Evolutionary conservation across 2,797 vertebrate genomes (phyloP), one percentile per base, ranked within the genome.

Genomic region (Coregonus sp.): DNA sequence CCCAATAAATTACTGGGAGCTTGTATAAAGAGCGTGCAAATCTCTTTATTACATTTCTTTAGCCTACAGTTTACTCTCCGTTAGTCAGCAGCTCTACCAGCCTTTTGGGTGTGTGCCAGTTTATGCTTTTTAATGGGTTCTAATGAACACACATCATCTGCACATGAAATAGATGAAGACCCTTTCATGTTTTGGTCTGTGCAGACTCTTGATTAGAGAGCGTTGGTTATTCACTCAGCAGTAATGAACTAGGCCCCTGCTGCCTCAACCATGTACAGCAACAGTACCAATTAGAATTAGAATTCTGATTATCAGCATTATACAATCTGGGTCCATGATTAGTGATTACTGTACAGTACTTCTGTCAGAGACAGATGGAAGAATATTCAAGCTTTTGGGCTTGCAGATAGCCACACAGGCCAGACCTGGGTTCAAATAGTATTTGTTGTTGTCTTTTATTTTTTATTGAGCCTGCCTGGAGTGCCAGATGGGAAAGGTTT

Each of bases 81-180:
- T 11, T 47, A 47, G 40, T 47, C 9, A 47, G 40, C 11, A 11
- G 40, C 2, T 11, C 2, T 12, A 47, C 40, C 40, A 47, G 11
- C 40, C 1, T 12, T 47, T 47, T 2, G 40, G 2, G 40, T 47
- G 40, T 47, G 9, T 0, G 9, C 40, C 40, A 12, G 9, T 2
- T 47, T 7, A 47, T 47, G 40, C 40, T 47, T 47, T 85, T 83
- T 87, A 78, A 87, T 82, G 79, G 81, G 72, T 72, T 76, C 25
- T 85, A 80, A 89, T 88, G 79, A 81, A 9, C 79, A 78, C 56
- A 59, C 16, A n/a, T 74, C 76, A 82, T 89, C 85, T 85, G 81
- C 11, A 25, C 69, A 69, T 72, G 78, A 81, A 76, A 78, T 77
- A 80, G 63, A 75, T 59, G 63, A 76, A 50, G 71, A 81, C 37